Base-by-base conservation (phyloP, 2,113 vertebrate genomes). In the Physeter macrocephalus region DNA sequence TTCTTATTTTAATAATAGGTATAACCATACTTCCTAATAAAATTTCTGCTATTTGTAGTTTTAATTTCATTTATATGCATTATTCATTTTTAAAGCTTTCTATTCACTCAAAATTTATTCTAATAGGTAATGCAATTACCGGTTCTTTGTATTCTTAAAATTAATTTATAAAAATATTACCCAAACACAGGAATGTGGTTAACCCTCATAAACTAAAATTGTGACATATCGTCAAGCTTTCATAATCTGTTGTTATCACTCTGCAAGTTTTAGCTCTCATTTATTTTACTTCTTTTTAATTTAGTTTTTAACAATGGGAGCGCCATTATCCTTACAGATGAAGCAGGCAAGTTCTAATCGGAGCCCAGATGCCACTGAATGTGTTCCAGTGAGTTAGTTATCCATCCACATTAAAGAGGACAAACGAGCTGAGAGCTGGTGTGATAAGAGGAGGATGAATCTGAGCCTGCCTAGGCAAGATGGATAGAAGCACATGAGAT, bases 1-100 rank as follows among this genome's bases (percentile, higher is more conserved):
- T 90, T 97, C 85, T 80, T 96, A 36, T 77, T 97, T 98, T 46
- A 95, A 46, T 93, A 93, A 49, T 18, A 96, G 69, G 66, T 67
- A 61, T 71, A 97, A 86, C 21, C 9, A 41, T 89, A 81, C 23
- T 97, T 96, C 15, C 69, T 59, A 90, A 96, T 95, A 93, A 97
- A 96, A 1, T 67, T 96, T 61, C 18, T 21, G 95, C 12, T 59
- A 64, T 88, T 97, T 96, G 31, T 83, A 93, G 90, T 86, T 90
- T 88, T 95, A 39, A 97, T 87, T 97, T 96, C 6, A 52, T 93
- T 93, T 77, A 90, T 25, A 94, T 81, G 92, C 7, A 94, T 88
- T 92, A 97, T 95, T 97, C 85, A 95, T 36, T 96, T 72, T 78
- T 61, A 97, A 97, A 88, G 23, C 12, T 49, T 97, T 83, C 86